These are phyloP conservation scores for Tyrannus savana DNA, from an alignment of 2,113 vertebrate genomes.

Conservation along the genomic window DNA sequence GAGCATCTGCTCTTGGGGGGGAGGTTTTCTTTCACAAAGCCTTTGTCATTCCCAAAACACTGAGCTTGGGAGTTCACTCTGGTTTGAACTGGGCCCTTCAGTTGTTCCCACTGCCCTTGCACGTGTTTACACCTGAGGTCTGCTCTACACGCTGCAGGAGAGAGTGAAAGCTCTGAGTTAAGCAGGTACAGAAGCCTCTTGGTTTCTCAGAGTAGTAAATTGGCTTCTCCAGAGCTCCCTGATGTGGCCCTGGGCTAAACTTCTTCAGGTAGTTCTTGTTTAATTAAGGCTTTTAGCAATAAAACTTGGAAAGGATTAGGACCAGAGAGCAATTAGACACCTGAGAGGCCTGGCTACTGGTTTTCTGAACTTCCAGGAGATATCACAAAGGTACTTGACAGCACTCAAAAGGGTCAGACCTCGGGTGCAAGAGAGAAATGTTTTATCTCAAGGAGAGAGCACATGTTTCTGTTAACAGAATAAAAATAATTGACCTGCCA, in stretches of 20 bases:
- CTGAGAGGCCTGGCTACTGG: background rate
- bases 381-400: background rate
- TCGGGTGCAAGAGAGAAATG: background rate
- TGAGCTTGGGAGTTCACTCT: background rate
- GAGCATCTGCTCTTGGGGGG: background rate
- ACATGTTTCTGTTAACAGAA: background rate
- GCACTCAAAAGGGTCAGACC: background rate
- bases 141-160: too few relatives aligned
- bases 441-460: background rate
- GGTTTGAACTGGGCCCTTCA: background rate
- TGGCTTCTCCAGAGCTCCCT: background rate
- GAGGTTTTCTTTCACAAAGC: background rate
- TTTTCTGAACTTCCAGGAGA: background rate
- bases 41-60: background rate
- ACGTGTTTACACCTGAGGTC: rapidly evolving
- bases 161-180: background rate
- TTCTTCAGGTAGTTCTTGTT: background rate
- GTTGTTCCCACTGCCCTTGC: background rate
- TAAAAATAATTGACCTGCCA: background rate
- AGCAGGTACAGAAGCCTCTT: background rate
- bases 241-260: background rate
- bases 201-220: background rate
- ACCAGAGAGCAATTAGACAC: background rate
- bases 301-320: background rate
- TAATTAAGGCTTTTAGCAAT: conserved; percentile 9